Base-by-base conservation (phyloP, 2,797 vertebrate genomes). In the Galaxias olidus region DNA sequence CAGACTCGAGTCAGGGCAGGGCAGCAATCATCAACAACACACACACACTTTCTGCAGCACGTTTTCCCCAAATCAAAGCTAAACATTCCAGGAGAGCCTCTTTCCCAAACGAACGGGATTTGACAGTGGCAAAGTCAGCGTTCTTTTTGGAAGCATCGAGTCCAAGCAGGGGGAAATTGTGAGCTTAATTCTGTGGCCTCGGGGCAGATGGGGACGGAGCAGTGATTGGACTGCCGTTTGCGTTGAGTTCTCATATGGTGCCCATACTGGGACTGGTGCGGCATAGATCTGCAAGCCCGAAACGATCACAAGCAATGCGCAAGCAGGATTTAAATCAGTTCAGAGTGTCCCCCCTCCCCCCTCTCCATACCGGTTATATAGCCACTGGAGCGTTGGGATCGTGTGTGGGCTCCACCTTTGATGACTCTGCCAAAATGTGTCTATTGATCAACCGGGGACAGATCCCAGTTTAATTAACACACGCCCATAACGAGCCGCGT, bases 141-240 rank as follows among this genome's bases (percentile, higher is more conserved):
- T 61, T 78, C 67, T 61, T 80, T 66, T 72, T 11, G 55, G 56
- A 68, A 61, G 47, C 55, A 0, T 66, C 60, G 65, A 41, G 66
- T 78, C 48, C 51, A 65, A 80, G 71, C 54, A 7, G 46, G 59
- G 71, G 82, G 73, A 75, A 79, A 81, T 81, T 84, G 73, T 69
- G 68, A 77, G 80, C 69, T 87, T 86, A 78, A 61, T 40, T 61
- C 72, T 69, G 68, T 63, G 0, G 67, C 73, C 42, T 0, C 43
- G 10, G 65, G 77, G 64, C 71, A 66, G 62, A 58, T 9, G 42
- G 63, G 30, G 66, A 72, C 1, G 14, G 63, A n/a, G 43, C 66
- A 13, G 56, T 61, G 72, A 63, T 17, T 70, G 60, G 54, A 45
- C 67, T 68, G 63, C 63, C 58, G 70, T 72, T 74, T 62, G 81